phyloP scores from a whole-genome alignment of 1,140 invertebrate species.

The Pararge aegeria region DNA sequence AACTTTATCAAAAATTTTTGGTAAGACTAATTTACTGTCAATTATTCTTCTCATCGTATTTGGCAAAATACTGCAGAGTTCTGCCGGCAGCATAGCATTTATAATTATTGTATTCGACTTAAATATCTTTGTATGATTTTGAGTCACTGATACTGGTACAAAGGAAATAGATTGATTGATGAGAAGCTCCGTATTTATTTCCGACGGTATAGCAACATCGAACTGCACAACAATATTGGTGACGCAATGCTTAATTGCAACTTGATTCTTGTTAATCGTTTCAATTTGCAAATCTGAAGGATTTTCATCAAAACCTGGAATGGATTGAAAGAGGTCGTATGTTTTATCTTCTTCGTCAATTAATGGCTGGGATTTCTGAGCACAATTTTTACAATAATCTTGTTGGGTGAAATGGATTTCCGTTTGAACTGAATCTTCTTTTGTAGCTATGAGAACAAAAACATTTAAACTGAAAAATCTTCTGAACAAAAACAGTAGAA shows the following conservation, averaged over 20 bases:
- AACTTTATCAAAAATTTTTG: constrained; percentile 19
- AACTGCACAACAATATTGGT: constrained; percentile 61
- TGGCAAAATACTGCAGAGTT: constrained; percentile 60
- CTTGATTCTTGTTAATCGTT: constrained; percentile 49
- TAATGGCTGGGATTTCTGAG: constrained; percentile 4
- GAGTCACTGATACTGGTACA: constrained; percentile 35
- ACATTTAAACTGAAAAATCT: no score
- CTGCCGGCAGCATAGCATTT: constrained; percentile 56
- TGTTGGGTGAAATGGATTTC: constrained; percentile 15
- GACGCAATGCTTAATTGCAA: constrained; percentile 54
- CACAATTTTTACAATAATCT: constrained; percentile 6
- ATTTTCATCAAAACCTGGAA: constrained; percentile 54
- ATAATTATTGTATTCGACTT: constrained; percentile 56
- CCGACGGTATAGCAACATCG: constrained; percentile 46
- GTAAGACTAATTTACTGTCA: constrained; percentile 24
- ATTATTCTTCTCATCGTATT: constrained; percentile 47
- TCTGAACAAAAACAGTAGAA: no score
- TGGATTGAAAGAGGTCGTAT: constrained; percentile 22
- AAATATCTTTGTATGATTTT: constrained; percentile 48
- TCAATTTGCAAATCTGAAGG: constrained; percentile 50
- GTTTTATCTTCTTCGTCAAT: constrained; percentile 17
- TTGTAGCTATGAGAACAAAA: constrained; percentile 32
- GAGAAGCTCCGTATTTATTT: constrained; percentile 17
- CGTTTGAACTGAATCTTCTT: constrained; percentile 43
- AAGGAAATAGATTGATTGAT: constrained; percentile 34